Base-by-base conservation (phyloP, 2,797 vertebrate species). In the Epinephelus coioides region DNA sequence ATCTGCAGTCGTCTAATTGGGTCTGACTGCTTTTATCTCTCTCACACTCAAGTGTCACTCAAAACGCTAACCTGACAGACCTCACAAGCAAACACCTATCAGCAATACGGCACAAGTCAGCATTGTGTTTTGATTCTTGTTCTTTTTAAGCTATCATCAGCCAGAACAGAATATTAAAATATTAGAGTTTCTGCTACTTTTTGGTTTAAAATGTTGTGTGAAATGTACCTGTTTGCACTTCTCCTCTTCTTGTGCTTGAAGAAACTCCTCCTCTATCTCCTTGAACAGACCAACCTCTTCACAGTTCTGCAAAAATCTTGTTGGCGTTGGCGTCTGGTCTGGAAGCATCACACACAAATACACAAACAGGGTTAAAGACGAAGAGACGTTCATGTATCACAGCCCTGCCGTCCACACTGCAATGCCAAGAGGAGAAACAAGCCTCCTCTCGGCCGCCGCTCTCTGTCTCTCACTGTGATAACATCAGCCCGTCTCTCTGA, bases 301-400 rank as follows among this genome's bases (percentile, higher is more conserved):
- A 80, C 98, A 99, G 93, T 98, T 99, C 95, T 97, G 98, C 94
- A 99, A 92, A 93, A 99, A 99, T 67, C 97, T 95, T 0, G 98
- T 99, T 21, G 98, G 98, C 0, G 98, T 99, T 0, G 98, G 98
- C 69, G 98, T 99, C 93, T 99, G 97, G 95, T 98, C 98, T 99
- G 90, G 57, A 90, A 82, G 27, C 65, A 82, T 69, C 0, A 51
- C 15, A 62, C 19, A 25, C n/a, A 75, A 61, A 84, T 18, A 66
- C 25, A 51, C 59, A 51, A 21, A 51, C 0, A 47, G 9, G 46
- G 27, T 30, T 30, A 30, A 30, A 30, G 5, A 30, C 0, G 27
- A 30, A 5, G 5, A 30, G 27, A 30, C 27, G 0, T 30, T 30
- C 27, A 30, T 30, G 27, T 30, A 30, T 30, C 27, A 5, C 27